A percentile compares a stretch with the other conserved stretches of the same genome.
Evolutionary conservation across 1,140 invertebrate species (phyloP).

Genomic region (Phocides pigmalion): DNA sequence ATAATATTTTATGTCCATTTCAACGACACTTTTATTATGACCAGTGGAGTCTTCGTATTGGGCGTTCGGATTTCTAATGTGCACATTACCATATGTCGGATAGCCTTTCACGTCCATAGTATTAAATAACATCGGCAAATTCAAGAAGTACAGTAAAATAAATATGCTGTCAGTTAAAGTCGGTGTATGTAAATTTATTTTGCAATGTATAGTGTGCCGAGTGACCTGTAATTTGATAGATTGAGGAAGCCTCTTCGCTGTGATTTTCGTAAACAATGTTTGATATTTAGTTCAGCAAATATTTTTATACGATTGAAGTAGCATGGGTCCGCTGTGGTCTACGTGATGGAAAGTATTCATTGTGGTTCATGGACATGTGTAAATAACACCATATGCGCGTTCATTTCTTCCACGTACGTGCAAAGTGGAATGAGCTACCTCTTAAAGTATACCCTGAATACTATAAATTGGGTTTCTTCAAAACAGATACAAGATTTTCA

Average conservation of each 20-base stretch:
- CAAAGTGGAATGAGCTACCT: too few species aligned
- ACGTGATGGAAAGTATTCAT: too few species aligned
- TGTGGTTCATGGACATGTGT: too few species aligned
- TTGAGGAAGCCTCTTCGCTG: background rate
- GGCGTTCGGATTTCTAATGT: constrained; percentile 70
- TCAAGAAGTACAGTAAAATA: constrained; percentile 28
- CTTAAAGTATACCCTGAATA: too few species aligned
- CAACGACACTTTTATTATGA: constrained; percentile 5
- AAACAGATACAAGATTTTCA: too few species aligned
- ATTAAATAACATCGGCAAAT: constrained; percentile 64
- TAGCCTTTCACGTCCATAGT: constrained; percentile 65
- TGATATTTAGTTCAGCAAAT: background rate
- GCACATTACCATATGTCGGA: constrained; percentile 68
- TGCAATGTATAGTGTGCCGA: background rate
- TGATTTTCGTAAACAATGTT: background rate
- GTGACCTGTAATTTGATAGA: constrained; percentile 5
- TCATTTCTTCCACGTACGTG: too few species aligned
- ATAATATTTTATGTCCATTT: constrained; percentile 10
- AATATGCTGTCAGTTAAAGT: constrained; percentile 13
- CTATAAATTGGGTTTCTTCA: too few species aligned
- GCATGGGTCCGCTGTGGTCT: too few species aligned
- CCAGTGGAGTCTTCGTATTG: constrained; percentile 34
- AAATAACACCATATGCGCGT: too few species aligned
- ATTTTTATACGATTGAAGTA: too few species aligned
- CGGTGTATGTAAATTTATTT: constrained; percentile 4